Base-by-base conservation (phyloP, 2,797 vertebrate genomes). In the Dipus sagitta region DNA sequence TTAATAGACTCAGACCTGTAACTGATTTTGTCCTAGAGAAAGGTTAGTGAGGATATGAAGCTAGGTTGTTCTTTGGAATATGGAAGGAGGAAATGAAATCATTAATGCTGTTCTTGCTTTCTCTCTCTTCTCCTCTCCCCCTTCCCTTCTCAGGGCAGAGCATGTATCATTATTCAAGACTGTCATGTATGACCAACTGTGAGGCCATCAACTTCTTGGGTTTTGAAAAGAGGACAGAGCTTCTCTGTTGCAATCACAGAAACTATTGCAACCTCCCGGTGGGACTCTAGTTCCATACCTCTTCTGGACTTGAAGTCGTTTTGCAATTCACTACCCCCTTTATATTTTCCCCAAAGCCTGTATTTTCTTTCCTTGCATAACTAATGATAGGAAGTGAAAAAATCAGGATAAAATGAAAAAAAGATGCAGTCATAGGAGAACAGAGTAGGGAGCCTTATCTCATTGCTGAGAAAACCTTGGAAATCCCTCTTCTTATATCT, bases 111-210 rank as follows among this genome's bases (percentile, higher is more conserved):
- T 79, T 71, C 30, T 30, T 28, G 54, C 47, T 81, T 42, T 92
- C 87, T 93, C 11, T 9, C 26, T 52, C 54, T 17, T 80, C 9
- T 9, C 26, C 58, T 58, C 54, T 58, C 54, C 54, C 13, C 14
- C 54, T 58, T 58, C 54, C 54, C 54, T 93, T 68, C 85, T 92
- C 82, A 97, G 97, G 97, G 23, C 14, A 4, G 11, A 96, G 91
- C 58, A 30, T 94, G 90, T 97, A 97, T 85, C 91, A 86, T 88
- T 97, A 94, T 58, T 96, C 96, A 47, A 96, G 67, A 70, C 79
- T 97, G 90, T 97, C 96, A 0, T 97, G 97, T 77, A 90, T 94
- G 92, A 64, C 87, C 95, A 93, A 95, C 71, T 97, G 97, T 52
- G 91, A 96, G n/a, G 91, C 96, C 82, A 76, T 97, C 93, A 97